Conservation (phyloP, 2,113 vertebrate genomes). For the Delphinus delphis region DNA sequence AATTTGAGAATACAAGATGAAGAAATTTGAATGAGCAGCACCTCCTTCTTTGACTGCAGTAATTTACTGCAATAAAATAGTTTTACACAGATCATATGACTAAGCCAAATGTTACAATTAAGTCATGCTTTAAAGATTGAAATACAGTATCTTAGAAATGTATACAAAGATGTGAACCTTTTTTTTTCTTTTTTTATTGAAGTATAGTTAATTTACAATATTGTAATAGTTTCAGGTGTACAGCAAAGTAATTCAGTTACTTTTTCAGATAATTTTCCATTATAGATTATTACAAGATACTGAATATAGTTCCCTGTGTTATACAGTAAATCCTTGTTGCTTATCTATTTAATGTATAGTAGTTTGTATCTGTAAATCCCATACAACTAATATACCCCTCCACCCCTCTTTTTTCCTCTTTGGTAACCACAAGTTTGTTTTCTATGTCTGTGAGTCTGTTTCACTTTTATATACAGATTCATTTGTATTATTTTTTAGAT, state of each 20-base stretch:
- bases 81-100: background rate
- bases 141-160: slow-evolving; percentile 17
- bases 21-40: slow-evolving; percentile 5
- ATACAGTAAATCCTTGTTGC: too few relatives aligned
- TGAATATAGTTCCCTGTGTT: too few relatives aligned
- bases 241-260: background rate
- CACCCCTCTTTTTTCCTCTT: background rate
- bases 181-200: background rate
- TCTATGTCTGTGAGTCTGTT: background rate
- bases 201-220: background rate
- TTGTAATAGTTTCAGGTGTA: background rate
- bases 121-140: slow-evolving; percentile 49
- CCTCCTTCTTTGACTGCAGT: background rate
- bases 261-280: background rate
- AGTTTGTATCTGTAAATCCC: too few relatives aligned
- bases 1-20: background rate
- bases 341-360: too few relatives aligned
- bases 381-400: background rate
- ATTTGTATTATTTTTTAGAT: too few relatives aligned
- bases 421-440: background rate
- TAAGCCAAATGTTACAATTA: slow-evolving; percentile 29
- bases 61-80: slow-evolving; percentile 3
- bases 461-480: background rate
- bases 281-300: background rate
- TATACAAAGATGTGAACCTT: background rate